Percentiles rank a stretch among this genome's conserved stretches.
phyloP scores from a whole-genome alignment of 2,797 vertebrate species.

The Tiaroga cobitis region DNA sequence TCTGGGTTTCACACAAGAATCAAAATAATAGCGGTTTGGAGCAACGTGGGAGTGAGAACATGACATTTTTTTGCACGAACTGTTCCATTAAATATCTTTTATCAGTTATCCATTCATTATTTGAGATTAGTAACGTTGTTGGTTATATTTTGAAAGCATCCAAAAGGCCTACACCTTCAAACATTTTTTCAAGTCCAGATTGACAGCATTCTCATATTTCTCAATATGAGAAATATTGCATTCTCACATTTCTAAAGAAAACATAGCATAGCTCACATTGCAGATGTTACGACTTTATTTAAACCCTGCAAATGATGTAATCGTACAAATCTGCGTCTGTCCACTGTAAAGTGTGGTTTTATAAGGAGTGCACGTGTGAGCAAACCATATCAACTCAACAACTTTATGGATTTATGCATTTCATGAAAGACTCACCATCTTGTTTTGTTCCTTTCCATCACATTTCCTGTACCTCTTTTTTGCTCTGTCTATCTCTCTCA shows the following conservation, averaged over 20 bases:
- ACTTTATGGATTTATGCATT: neutral
- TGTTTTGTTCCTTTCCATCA: slow-evolving; percentile 18
- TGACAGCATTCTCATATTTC: neutral
- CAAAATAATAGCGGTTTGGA: neutral
- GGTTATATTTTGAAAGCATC: neutral
- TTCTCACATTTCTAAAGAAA: neutral
- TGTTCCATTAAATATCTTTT: neutral
- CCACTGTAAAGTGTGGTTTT: neutral
- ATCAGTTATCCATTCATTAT: neutral
- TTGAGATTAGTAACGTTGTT: neutral
- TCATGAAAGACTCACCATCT: neutral
- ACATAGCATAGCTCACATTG: neutral
- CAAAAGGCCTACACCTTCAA: neutral
- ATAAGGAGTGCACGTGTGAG: neutral
- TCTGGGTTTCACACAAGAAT: neutral
- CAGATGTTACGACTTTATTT: neutral
- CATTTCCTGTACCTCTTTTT: neutral
- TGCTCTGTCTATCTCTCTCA: slow-evolving; percentile 62
- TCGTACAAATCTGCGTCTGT: neutral
- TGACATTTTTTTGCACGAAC: neutral
- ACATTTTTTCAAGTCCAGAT: neutral
- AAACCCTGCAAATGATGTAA: neutral
- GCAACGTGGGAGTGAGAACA: neutral
- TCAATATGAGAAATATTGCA: neutral
- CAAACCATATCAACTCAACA: neutral